Base-by-base conservation (phyloP, 2,113 vertebrate species). In the Capricornis sumatraensis region DNA sequence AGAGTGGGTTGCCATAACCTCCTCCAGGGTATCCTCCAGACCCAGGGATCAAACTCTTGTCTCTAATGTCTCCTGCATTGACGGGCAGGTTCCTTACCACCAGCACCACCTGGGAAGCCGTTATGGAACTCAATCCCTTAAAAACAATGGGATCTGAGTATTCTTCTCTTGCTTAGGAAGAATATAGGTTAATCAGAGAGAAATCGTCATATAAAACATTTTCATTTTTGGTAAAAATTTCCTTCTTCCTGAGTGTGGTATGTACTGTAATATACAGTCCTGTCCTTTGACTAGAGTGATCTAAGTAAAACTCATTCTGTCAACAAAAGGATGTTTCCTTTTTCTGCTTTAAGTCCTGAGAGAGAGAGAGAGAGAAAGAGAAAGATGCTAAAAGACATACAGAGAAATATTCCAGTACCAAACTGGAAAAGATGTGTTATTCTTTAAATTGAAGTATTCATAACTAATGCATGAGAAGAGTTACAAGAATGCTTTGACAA, bases 401-500 rank as follows among this genome's bases (percentile, higher is more conserved):
- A 95, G 1, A 67, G 7, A 87, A 89, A 62, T 92, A 78, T 40
- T 94, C 28, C 28, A 50, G 47, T 71, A 47, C 30, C 13, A 62
- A 88, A 93, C 36, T 36, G 36, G 79, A 64, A 55, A 15, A 62
- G 21, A 58, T 43, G 3, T 15, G 1, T 14, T 91, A 2, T 89
- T 58, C 57, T 89, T 62, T 45, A 14, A 90, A 67, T 58, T 81
- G 64, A 96, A 94, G 2, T 92, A 43, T 62, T 43, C n/a, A 27
- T 67, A 84, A 81, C 81, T 76, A 83, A 40, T n/a, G 11, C 47
- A 84, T 45, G 30, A 81, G 47, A 90, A 86, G 62, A 92, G 23
- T 94, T 86, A 87, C n/a, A 82, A 76, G 43, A 87, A 95, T 79
- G 55, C 53, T 84, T 91, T 92, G 57, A 3, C 53, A 88, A 87